Percentiles rank a stretch among this genome's conserved stretches.
Conservation (phyloP, 2,888 invertebrate genomes). For the Ornithoptera alexandrae region DNA sequence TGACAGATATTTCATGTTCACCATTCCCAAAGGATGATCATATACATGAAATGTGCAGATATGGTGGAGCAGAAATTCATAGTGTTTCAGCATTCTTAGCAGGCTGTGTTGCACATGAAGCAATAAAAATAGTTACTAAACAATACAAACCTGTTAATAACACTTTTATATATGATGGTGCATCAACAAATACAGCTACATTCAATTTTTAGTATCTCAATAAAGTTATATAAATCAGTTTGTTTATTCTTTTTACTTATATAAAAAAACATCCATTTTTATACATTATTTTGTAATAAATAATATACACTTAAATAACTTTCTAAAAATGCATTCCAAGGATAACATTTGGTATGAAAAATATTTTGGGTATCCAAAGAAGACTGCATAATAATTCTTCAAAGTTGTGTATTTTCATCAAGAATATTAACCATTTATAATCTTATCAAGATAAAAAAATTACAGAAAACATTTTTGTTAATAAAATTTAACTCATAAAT, state of each 20-base stretch:
- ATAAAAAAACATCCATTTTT: background rate
- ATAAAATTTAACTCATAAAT: conserved; percentile 77
- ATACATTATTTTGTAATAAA: background rate
- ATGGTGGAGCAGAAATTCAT: conserved; percentile 96
- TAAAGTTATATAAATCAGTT: conserved; percentile 16
- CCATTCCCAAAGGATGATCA: conserved; percentile 93
- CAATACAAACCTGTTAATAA: conserved; percentile 98
- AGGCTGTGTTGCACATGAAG: conserved; percentile 97
- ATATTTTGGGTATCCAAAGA: conserved; percentile 16
- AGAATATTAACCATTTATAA: conserved; percentile 68
- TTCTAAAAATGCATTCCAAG: background rate
- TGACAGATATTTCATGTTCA: conserved; percentile 91
- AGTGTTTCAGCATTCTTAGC: conserved; percentile 94
- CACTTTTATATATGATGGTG: conserved; percentile 96
- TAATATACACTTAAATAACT: background rate
- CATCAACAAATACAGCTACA: conserved; percentile 90
- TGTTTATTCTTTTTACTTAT: background rate
- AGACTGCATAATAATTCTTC: conserved; percentile 54
- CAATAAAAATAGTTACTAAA: conserved; percentile 95
- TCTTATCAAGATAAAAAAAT: conserved; percentile 67
- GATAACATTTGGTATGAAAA: background rate
- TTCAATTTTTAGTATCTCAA: conserved; percentile 83
- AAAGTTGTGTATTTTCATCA: conserved; percentile 75
- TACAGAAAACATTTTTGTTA: conserved; percentile 59
- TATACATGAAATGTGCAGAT: conserved; percentile 96